Evolutionary conservation across 2,797 vertebrate genomes (phyloP), one percentile per base, ranked within the genome.

Genomic region (Benthosema pterotum): DNA sequence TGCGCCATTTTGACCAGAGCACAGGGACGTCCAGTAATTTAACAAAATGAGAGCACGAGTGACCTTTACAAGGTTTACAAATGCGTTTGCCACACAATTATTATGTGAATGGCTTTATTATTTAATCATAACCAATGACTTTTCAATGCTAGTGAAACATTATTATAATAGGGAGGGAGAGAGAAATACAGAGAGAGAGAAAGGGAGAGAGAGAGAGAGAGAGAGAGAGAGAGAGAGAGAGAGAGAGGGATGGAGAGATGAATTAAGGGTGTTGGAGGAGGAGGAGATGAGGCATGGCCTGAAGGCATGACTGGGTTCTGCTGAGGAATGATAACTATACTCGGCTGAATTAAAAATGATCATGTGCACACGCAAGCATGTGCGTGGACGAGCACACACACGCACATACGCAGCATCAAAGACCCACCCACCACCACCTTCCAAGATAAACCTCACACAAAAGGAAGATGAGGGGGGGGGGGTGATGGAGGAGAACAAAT

Each of bases 371-470:
- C 52, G 22, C 22, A 4, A 2, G 22, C 22, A 22, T 2, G 4
- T 4, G 4, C 22, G 22, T 22, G 22, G 49, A 43, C 61, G 38
- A 43, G 38, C 42, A 54, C 42, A 53, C 60, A 22, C 46, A 64
- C 72, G 52, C 63, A 69, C 67, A 61, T 67, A 46, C 54, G 0
- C 12, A 71, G 81, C 87, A 88, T 89, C 87, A 90, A 89, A 91
- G 87, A 82, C 51, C 38, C 71, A 69, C 75, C 86, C 61, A 54
- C 32, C 32, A 47, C 53, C 48, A 16, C 89, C 77, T 77, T 80
- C 79, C 82, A 81, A 83, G 84, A 90, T 91, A 88, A 89, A 87
- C 82, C 80, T 81, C 84, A 91, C 87, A 91, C 88, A 90, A 91
- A 91, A 87, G 84, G 74, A 70, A 81, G 56, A 42, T 64, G 80